Percentiles rank a stretch among this genome's conserved stretches.
phyloP scores from a whole-genome alignment of 2,113 vertebrate genomes.

The Condylura cristata region DNA sequence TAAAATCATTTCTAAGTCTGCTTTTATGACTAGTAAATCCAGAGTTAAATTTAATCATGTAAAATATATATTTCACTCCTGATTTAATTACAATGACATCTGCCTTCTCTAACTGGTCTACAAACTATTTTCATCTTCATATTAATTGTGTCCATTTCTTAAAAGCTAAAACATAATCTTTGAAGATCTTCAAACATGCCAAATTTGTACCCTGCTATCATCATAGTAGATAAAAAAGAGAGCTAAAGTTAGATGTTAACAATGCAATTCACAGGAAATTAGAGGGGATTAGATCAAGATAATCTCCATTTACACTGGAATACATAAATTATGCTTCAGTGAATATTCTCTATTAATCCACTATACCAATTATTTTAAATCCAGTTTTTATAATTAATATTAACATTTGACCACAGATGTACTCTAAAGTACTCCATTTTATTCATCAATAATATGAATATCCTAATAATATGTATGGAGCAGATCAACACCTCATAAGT shows the following conservation, averaged over 20 bases:
- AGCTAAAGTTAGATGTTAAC: not conserved
- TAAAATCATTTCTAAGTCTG: constrained; percentile 56
- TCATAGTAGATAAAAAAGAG: not conserved
- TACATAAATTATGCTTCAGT: not conserved
- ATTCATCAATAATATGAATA: not conserved
- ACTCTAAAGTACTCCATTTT: not conserved
- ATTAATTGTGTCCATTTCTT: constrained; percentile 49
- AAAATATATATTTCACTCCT: constrained; percentile 58
- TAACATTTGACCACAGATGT: not conserved
- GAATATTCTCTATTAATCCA: not conserved
- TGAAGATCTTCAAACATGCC: constrained; percentile 28
- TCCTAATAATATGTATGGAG: not conserved
- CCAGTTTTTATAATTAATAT: not conserved
- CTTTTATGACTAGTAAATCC: constrained; percentile 28
- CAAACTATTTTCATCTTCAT: constrained; percentile 58
- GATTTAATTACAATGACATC: constrained; percentile 62
- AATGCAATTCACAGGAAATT: constrained; percentile 30
- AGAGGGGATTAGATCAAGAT: not conserved
- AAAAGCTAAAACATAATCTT: constrained; percentile 50
- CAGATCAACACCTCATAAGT: not conserved
- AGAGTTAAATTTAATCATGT: constrained; percentile 60
- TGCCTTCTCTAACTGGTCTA: constrained; percentile 46
- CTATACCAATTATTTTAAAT: not conserved
- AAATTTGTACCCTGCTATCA: not conserved
- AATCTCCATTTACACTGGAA: not conserved